Evolutionary conservation across 2,113 vertebrate species (phyloP).

Genomic region (Varanus komodoensis): DNA sequence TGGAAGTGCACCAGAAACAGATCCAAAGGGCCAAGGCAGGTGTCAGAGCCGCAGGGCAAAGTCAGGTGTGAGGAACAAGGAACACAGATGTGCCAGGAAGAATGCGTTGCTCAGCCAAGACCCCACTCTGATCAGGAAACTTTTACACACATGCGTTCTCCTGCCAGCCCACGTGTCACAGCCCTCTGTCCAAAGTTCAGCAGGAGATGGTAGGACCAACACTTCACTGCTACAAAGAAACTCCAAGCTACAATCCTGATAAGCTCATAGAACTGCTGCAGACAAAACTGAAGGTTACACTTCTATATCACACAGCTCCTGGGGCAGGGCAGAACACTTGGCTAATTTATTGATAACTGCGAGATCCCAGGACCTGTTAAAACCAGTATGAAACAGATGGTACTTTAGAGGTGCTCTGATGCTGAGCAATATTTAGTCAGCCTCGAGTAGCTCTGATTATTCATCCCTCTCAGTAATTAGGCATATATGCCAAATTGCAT

Average conservation of each 20-base stretch:
- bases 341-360: not conserved
- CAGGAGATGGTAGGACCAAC: not conserved
- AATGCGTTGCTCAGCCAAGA: not conserved
- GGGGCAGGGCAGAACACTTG: not conserved
- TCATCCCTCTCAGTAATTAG: not conserved
- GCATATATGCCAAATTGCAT: not conserved
- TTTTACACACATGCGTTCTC: not conserved
- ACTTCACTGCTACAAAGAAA: not conserved
- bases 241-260: not conserved
- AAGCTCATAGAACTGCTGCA: not conserved
- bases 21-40: not conserved
- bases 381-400: not conserved
- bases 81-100: not conserved
- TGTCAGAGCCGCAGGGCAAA: not conserved
- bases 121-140: not conserved
- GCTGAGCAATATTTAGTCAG: conserved; percentile 11
- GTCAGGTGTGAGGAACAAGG: not conserved
- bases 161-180: not conserved
- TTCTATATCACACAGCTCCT: not conserved
- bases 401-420: not conserved
- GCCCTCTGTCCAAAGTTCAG: not conserved
- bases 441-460: not conserved
- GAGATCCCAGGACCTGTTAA: not conserved
- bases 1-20: not conserved
- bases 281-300: not conserved